phyloP scores from a whole-genome alignment of 2,888 invertebrate genomes.

The Anticlea derivata region DNA sequence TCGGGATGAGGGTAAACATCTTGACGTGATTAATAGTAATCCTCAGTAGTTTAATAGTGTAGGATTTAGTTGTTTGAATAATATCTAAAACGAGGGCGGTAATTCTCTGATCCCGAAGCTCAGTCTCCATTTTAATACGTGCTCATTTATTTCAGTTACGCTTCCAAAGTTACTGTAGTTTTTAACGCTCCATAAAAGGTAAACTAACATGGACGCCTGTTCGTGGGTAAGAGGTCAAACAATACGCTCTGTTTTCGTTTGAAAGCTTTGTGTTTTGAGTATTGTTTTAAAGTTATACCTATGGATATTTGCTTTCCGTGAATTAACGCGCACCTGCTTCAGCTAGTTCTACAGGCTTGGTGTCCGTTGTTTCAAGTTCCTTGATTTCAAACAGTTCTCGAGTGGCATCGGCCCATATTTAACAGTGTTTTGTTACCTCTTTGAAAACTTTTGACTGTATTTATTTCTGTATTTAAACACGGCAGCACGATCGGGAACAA shows the following conservation, averaged over 20 bases:
- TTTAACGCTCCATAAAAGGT: conserved; percentile 28
- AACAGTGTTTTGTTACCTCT: conserved; percentile 13
- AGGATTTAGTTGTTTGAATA: conserved; percentile 74
- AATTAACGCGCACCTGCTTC: conserved; percentile 35
- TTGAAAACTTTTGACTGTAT: conserved; percentile 17
- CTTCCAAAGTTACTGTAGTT: conserved; percentile 21
- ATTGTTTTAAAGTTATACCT: conserved; percentile 27
- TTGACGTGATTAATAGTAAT: conserved; percentile 80
- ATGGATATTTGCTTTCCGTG: conserved; percentile 22
- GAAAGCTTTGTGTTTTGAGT: conserved; percentile 31
- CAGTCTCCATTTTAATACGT: conserved; percentile 27
- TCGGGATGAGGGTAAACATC: conserved; percentile 79
- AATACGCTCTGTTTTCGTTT: conserved; percentile 37
- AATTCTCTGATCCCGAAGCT: conserved; percentile 49
- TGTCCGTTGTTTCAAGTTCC: conserved; percentile 28
- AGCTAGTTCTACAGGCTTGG: conserved; percentile 27
- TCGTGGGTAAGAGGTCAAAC: conserved; percentile 34
- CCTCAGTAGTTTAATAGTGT: conserved; percentile 76
- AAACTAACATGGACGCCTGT: conserved; percentile 21
- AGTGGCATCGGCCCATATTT: conserved; percentile 4
- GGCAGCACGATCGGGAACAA: not conserved
- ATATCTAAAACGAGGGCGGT: conserved; percentile 54
- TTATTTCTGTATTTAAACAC: not conserved
- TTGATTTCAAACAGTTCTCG: conserved; percentile 17
- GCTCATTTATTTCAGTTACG: conserved; percentile 29